Evolutionary conservation across 2,797 vertebrate genomes (phyloP), one percentile per base, ranked within the genome.

Genomic region (Aldrovandia affinis): DNA sequence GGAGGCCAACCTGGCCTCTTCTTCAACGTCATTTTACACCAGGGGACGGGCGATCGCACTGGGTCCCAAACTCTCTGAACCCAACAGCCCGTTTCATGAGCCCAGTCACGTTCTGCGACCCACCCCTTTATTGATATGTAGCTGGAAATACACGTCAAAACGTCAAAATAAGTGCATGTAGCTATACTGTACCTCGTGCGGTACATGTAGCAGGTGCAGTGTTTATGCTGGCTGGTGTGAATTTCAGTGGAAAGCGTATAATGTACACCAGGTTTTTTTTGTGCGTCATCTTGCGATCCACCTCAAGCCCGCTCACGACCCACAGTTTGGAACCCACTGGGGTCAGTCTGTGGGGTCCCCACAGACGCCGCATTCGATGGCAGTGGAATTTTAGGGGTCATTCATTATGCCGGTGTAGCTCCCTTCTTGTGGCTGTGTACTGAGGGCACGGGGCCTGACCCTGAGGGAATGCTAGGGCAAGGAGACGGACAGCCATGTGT

Each of bases 201-300:
- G 1, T 50, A 12, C 47, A 50, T 98, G 4, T 6, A 61, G 3
- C 22, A 61, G 20, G 57, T 22, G 57, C 0, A 3, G 57, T n/a
- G 7, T 61, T 61, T n/a, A 61, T 5, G 7, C 7, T 3, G 57
- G 25, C 25, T 25, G 57, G 57, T 61, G 3, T 61, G 57, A 25
- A 5, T n/a, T 22, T 61, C 20, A n/a, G 57, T 61, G 20, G 20
- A 25, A 57, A 57, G 55, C 18, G 22, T 25, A 25, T 61, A 25
- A n/a, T 61, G 22, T 61, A 2, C 6, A 6, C 20, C 22, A n/a
- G 0, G 7, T 5, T 61, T 61, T 25, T 20, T 25, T 61, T 50
- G 47, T 50, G 47, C 12, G 47, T 50, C 47, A 50, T 50, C 47
- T 50, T 50, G 6, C 6, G 47, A 50, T 50, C 47, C 12, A 12